Conservation (phyloP, 2,888 invertebrate genomes). For the Masnerella sp. region DNA sequence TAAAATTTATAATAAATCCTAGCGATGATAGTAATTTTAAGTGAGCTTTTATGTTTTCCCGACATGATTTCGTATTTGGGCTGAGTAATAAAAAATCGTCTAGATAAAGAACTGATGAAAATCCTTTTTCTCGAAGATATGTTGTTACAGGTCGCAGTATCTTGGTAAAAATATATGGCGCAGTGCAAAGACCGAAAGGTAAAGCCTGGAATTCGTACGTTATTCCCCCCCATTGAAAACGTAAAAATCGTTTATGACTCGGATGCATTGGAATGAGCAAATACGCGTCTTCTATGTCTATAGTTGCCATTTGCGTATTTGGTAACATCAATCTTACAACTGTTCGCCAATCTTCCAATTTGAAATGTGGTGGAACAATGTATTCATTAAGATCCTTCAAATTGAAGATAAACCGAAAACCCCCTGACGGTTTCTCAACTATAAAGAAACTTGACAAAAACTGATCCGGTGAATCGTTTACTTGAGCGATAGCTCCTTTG, state of each 20-base stretch:
- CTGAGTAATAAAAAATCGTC: slow-evolving; percentile 30
- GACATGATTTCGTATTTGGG: not conserved
- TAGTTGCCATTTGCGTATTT: slow-evolving; percentile 8
- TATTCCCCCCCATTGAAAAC: slow-evolving; percentile 17
- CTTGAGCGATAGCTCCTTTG: slow-evolving; percentile 17
- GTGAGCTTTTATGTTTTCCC: slow-evolving; percentile 12
- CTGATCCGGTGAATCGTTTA: slow-evolving; percentile 2
- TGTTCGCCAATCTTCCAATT: slow-evolving; percentile 44
- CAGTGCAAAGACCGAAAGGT: slow-evolving; percentile 9
- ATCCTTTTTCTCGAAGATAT: not conserved
- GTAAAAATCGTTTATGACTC: slow-evolving; percentile 16
- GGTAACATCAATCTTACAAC: slow-evolving; percentile 24
- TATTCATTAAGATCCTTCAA: slow-evolving; percentile 39
- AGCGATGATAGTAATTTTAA: not conserved
- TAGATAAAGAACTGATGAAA: slow-evolving; percentile 26
- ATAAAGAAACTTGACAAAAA: slow-evolving; percentile 35
- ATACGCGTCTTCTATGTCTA: slow-evolving; percentile 33
- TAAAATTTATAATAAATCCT: slow-evolving; percentile 28
- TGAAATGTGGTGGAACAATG: slow-evolving; percentile 36
- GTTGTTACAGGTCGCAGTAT: not conserved
- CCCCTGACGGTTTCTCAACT: slow-evolving; percentile 18
- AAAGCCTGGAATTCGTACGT: slow-evolving; percentile 4
- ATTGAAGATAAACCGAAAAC: slow-evolving; percentile 41
- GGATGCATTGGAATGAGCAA: slow-evolving; percentile 4
- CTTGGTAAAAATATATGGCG: too few species aligned